Conservation (phyloP, 1,140 invertebrate species). For the Drosophila orosa region DNA sequence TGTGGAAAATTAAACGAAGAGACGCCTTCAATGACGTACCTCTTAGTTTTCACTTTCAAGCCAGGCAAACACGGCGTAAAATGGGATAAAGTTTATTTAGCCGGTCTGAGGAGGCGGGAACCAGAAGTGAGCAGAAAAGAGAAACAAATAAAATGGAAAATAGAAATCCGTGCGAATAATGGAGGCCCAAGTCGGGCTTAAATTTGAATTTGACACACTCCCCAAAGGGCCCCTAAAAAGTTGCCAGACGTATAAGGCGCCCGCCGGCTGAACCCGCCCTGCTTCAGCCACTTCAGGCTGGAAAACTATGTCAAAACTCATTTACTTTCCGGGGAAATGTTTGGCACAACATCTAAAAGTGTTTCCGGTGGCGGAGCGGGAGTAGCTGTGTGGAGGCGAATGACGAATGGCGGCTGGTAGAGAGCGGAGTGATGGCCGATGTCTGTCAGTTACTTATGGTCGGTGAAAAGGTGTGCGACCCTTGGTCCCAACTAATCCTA, state of each 20-base stretch:
- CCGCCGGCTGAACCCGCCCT: not conserved
- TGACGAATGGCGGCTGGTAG: not conserved
- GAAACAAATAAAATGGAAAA: constrained; percentile 10
- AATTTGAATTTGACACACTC: constrained; percentile 41
- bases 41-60: constrained; percentile 31
- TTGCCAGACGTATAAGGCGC: constrained; percentile 13
- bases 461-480: constrained; percentile 41
- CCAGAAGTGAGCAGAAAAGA: constrained; percentile 1
- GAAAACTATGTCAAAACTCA: constrained; percentile 54
- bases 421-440: constrained; percentile 4
- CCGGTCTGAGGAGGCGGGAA: not conserved
- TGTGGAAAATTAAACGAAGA: constrained; percentile 5
- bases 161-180: not conserved
- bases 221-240: constrained; percentile 22
- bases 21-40: not conserved
- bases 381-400: not conserved
- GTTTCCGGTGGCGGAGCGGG: constrained; percentile 18
- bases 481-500: constrained; percentile 49
- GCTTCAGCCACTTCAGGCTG: constrained; percentile 1
- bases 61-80: constrained; percentile 4
- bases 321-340: constrained; percentile 18
- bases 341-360: constrained; percentile 35
- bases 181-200: not conserved
- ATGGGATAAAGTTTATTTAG: constrained; percentile 25
- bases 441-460: constrained; percentile 25